These are phyloP conservation scores for Alcedo atthis DNA, from an alignment of 2,797 vertebrate species.

Conservation along the genomic window DNA sequence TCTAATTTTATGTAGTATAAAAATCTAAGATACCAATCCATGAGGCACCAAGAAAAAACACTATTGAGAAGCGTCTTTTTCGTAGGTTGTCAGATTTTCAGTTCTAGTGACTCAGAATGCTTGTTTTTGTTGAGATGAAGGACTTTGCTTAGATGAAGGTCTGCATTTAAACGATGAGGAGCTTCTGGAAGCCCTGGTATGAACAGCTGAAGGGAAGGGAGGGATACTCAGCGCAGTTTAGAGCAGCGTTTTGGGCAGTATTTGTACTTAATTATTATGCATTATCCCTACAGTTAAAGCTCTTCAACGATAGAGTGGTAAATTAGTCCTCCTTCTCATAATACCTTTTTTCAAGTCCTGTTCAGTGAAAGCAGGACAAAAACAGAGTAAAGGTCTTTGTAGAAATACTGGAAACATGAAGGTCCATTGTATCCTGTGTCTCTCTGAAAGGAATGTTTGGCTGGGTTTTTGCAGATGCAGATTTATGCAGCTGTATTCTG, in stretches of 20 bases:
- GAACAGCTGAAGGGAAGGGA: background rate
- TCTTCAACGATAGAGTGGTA: background rate
- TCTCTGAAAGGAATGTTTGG: background rate
- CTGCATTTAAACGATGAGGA: rapidly evolving
- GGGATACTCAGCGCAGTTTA: rapidly evolving
- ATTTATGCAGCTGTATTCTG: background rate
- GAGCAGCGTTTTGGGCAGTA: rapidly evolving
- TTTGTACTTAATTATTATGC: rapidly evolving
- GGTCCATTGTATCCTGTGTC: background rate
- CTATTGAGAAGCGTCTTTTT: background rate
- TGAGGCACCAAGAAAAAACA: rapidly evolving
- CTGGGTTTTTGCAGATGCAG: background rate
- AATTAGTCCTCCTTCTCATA: background rate
- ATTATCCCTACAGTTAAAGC: background rate
- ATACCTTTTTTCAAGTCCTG: background rate
- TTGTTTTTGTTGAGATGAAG: rapidly evolving
- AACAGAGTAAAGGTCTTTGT: background rate
- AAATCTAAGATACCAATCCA: rapidly evolving
- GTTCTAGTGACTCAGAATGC: rapidly evolving
- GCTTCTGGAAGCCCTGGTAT: background rate
- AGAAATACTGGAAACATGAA: background rate
- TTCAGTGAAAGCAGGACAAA: background rate
- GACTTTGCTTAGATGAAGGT: too few species aligned
- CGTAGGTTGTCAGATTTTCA: rapidly evolving
- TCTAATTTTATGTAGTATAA: background rate